Evolutionary conservation across 2,888 invertebrate genomes (phyloP).

Genomic region (Belgica antarctica): DNA sequence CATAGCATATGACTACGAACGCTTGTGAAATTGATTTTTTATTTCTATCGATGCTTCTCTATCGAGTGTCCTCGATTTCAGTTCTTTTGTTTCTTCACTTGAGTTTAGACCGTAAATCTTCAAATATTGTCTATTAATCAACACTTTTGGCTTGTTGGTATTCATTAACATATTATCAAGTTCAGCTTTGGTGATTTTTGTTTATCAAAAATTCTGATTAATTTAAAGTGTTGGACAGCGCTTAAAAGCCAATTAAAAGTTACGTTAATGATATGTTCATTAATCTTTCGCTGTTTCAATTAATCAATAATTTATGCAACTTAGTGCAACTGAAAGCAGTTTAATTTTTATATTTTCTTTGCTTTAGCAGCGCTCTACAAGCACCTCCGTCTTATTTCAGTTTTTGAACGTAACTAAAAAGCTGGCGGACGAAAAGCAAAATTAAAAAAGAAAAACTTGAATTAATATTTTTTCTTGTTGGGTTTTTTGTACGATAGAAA

Average conservation of each 20-base stretch:
- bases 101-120: not conserved
- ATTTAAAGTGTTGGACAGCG: not conserved
- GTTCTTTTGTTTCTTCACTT: constrained; percentile 15
- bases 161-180: constrained; percentile 42
- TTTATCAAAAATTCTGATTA: constrained; percentile 14
- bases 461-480: constrained; percentile 32
- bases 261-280: not conserved
- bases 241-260: not conserved
- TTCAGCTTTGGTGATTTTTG: not conserved
- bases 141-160: constrained; percentile 15
- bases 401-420: constrained; percentile 36
- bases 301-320: constrained; percentile 1
- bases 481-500: not conserved
- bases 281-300: not conserved
- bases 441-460: constrained; percentile 40
- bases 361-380: not conserved
- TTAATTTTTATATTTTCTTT: constrained; percentile 17
- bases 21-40: not conserved
- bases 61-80: not conserved
- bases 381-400: constrained; percentile 40
- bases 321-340: not conserved
- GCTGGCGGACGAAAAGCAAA: constrained; percentile 29
- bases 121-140: constrained; percentile 39
- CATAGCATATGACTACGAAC: constrained; percentile 14
- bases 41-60: not conserved